Conservation (phyloP, 2,797 vertebrate species). For the Pantherophis vulpinus region DNA sequence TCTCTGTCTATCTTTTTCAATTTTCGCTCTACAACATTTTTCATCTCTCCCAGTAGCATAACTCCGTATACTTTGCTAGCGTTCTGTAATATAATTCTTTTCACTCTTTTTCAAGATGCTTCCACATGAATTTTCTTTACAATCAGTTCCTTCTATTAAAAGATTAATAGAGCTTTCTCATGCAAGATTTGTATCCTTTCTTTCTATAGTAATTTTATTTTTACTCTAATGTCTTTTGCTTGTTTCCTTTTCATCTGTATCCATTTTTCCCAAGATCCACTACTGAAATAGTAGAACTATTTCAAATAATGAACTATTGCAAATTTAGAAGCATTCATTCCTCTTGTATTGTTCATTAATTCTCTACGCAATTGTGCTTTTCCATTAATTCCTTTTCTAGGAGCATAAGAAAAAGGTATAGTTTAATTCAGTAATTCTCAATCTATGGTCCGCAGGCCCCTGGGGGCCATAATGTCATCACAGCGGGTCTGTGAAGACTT, state of each 20-base stretch:
- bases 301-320: background rate
- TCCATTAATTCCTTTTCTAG: background rate
- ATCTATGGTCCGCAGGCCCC: background rate
- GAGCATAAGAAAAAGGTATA: background rate
- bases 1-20: background rate
- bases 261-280: background rate
- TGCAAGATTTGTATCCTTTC: background rate
- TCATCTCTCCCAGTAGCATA: background rate
- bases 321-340: background rate
- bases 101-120: background rate
- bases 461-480: background rate
- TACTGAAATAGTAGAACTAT: background rate
- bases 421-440: background rate
- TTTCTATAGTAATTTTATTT: background rate
- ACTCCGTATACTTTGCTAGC: background rate
- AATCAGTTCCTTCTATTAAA: background rate
- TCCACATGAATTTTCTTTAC: background rate
- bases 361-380: background rate
- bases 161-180: background rate
- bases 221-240: background rate
- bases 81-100: background rate
- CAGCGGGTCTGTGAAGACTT: background rate
- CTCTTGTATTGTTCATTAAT: background rate
- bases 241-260: background rate
- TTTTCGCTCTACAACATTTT: background rate